A percentile compares a stretch with the other conserved stretches of the same genome.
These are phyloP conservation scores for Cyclura pinguis DNA, from an alignment of 2,797 vertebrate species.

Conservation along the genomic window DNA sequence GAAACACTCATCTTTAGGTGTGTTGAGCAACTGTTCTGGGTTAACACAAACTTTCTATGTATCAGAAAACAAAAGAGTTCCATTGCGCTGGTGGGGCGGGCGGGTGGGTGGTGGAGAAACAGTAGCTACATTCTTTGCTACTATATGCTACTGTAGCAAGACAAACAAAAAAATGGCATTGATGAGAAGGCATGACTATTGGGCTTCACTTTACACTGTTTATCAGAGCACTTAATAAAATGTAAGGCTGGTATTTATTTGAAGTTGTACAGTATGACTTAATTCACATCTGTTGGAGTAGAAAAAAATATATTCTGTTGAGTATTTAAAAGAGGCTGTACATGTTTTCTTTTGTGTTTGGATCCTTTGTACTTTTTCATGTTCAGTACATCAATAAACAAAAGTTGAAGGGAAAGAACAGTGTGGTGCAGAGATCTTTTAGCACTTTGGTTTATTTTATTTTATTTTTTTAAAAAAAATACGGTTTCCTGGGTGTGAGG, in stretches of 20 bases:
- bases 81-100: conserved; percentile 34
- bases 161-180: conserved; percentile 72
- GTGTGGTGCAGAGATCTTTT: conserved; percentile 70
- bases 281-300: conserved; percentile 88
- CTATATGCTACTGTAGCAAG: conserved; percentile 79
- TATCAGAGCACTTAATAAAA: conserved; percentile 87
- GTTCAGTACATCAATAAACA: conserved; percentile 99
- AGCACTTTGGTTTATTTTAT: not conserved
- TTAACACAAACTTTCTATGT: conserved; percentile 78
- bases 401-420: conserved; percentile 93
- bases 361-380: conserved; percentile 98
- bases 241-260: conserved; percentile 90
- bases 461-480: too few relatives aligned
- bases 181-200: conserved; percentile 86
- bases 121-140: conserved; percentile 81
- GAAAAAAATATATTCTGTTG: conserved; percentile 88
- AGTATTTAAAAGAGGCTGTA: conserved; percentile 89
- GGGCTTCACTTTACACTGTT: conserved; percentile 86
- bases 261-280: conserved; percentile 89
- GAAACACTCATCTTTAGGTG: conserved; percentile 77
- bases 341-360: conserved; percentile 95
- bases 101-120: conserved; percentile 63
- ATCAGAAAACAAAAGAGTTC: conserved; percentile 74
- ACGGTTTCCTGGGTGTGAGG: not conserved
- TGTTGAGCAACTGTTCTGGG: conserved; percentile 80